Percentiles rank a stretch among this genome's conserved stretches.
Conservation (phyloP, 1,140 invertebrate species). For the Drosophila pseudoananassae region DNA sequence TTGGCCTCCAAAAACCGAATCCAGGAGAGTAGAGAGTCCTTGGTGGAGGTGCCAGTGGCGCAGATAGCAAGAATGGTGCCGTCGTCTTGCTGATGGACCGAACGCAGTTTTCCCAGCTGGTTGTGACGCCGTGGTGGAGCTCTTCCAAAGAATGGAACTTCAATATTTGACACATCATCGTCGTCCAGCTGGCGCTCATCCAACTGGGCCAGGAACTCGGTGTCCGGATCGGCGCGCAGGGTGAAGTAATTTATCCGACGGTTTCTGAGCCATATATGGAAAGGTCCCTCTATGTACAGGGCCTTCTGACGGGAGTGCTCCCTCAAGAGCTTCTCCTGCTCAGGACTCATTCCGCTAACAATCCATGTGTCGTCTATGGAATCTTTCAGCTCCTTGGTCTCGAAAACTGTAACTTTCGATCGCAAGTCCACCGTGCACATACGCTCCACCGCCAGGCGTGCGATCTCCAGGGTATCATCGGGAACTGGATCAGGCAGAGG, state of each 20-base stretch:
- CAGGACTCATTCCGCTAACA: slow-evolving; percentile 93
- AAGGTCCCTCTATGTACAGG: slow-evolving; percentile 95
- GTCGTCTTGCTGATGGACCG: slow-evolving; percentile 96
- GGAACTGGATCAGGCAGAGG: slow-evolving; percentile 91
- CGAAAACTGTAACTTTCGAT: slow-evolving; percentile 88
- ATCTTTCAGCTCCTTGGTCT: slow-evolving; percentile 90
- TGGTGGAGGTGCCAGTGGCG: slow-evolving; percentile 93
- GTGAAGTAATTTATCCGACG: slow-evolving; percentile 93
- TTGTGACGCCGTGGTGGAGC: slow-evolving; percentile 68
- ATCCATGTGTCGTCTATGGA: slow-evolving; percentile 97
- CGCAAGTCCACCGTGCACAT: slow-evolving; percentile 94
- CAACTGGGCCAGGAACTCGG: slow-evolving; percentile 64
- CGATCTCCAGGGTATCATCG: slow-evolving; percentile 91
- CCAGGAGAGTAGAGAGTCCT: slow-evolving; percentile 97
- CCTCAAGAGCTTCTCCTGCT: slow-evolving; percentile 90
- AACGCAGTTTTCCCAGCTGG: slow-evolving; percentile 84
- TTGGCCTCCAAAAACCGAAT: slow-evolving; percentile 92
- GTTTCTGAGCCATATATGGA: slow-evolving; percentile 91
- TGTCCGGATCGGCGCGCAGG: slow-evolving; percentile 88
- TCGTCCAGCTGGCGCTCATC: slow-evolving; percentile 67
- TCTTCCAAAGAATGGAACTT: slow-evolving; percentile 86
- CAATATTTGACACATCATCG: slow-evolving; percentile 88
- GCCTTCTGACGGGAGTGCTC: slow-evolving; percentile 89
- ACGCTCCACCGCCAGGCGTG: slow-evolving; percentile 92
- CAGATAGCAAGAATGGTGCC: slow-evolving; percentile 94